These are phyloP conservation scores for Papilio elwesi DNA, from an alignment of 2,888 invertebrate genomes.

Conservation along the genomic window DNA sequence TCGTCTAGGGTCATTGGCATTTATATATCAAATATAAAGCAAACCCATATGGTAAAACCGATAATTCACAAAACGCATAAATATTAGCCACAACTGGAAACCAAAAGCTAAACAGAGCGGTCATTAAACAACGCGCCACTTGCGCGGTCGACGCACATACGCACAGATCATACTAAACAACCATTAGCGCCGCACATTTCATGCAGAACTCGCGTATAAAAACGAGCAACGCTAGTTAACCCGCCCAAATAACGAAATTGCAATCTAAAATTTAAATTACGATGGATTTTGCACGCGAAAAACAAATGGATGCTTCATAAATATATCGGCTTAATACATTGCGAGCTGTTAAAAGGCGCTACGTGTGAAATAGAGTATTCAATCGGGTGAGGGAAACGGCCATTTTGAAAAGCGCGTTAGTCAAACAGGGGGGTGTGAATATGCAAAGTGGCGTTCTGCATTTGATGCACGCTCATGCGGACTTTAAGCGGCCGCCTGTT, in stretches of 20 bases:
- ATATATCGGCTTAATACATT: constrained; percentile 12
- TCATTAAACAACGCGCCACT: background rate
- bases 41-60: background rate
- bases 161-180: background rate
- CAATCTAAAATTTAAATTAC: constrained; percentile 37
- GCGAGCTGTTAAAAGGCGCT: constrained; percentile 35
- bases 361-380: constrained; percentile 37
- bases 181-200: background rate
- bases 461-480: constrained; percentile 60
- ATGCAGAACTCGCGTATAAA: background rate
- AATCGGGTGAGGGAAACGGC: constrained; percentile 36
- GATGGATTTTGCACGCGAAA: constrained; percentile 23
- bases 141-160: background rate
- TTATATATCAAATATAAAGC: background rate
- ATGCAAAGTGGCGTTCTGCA: constrained; percentile 64
- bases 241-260: constrained; percentile 15
- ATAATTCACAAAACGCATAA: constrained; percentile 7
- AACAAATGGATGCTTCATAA: constrained; percentile 26
- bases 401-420: constrained; percentile 53
- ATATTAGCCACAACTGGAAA: background rate
- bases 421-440: constrained; percentile 59
- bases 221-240: constrained; percentile 1
- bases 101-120: background rate
- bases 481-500: constrained; percentile 45
- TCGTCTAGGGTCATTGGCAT: background rate